Evolutionary conservation across 2,113 vertebrate genomes (phyloP).

Genomic region (Eublepharis macularius): DNA sequence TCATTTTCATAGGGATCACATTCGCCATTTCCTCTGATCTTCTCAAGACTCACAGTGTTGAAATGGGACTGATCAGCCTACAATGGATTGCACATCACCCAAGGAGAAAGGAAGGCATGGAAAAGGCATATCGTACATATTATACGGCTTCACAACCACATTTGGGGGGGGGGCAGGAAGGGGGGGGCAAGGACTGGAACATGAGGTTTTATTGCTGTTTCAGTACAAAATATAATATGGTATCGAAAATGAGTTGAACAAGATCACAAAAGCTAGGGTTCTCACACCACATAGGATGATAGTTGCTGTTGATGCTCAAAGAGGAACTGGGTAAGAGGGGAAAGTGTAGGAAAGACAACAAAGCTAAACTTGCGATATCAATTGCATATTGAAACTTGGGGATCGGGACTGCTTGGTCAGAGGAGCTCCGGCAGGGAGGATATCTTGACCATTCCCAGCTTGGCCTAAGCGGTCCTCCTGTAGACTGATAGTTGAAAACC

Average conservation of each 20-base stretch:
- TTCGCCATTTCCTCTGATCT: constrained; percentile 76
- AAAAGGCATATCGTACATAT: constrained; percentile 76
- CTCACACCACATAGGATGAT: constrained; percentile 68
- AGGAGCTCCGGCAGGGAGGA: constrained; percentile 84
- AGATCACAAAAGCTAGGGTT: constrained; percentile 71
- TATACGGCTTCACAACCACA: constrained; percentile 77
- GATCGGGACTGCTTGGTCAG: constrained; percentile 96
- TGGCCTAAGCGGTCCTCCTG: constrained; percentile 91
- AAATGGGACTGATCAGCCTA: constrained; percentile 82
- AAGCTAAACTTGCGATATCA: constrained; percentile 97
- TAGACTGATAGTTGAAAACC: constrained; percentile 92
- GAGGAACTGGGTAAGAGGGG: constrained; percentile 68
- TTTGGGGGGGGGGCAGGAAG: constrained; percentile 57
- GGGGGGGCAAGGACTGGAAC: constrained; percentile 38
- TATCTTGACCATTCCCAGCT: constrained; percentile 83
- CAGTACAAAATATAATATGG: constrained; percentile 78
- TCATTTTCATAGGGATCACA: constrained; percentile 82
- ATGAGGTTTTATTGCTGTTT: constrained; percentile 90
- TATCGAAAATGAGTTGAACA: constrained; percentile 72
- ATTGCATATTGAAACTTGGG: constrained; percentile 99
- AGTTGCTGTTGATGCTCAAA: constrained; percentile 66
- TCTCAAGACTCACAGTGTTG: constrained; percentile 81
- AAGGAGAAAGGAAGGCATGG: constrained; percentile 82
- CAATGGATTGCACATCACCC: constrained; percentile 93
- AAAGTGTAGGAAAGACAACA: constrained; percentile 50